phyloP scores from a whole-genome alignment of 2,888 invertebrate genomes.

The Beris morrisii region DNA sequence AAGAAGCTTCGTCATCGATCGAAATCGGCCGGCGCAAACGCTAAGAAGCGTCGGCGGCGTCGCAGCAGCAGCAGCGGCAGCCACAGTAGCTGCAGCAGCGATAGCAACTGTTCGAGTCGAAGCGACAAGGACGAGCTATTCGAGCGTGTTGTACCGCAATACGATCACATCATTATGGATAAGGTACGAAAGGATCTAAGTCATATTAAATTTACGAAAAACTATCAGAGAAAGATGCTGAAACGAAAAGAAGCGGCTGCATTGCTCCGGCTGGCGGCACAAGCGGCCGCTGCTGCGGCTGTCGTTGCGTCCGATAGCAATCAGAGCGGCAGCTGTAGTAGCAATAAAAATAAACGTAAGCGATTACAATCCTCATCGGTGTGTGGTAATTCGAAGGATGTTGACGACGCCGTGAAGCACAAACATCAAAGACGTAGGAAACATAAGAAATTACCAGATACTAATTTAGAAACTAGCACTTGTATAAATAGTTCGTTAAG shows the following conservation, averaged over 20 bases:
- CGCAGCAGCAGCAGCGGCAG: too few relatives aligned
- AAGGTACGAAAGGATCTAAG: conserved; percentile 51
- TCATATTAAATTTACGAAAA: conserved; percentile 43
- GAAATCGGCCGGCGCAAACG: background rate
- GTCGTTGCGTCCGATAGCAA: too few relatives aligned
- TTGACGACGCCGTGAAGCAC: background rate
- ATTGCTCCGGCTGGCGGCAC: too few relatives aligned
- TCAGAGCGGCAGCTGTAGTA: background rate
- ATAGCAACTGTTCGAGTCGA: background rate
- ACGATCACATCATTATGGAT: conserved; percentile 49
- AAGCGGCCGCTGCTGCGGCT: too few relatives aligned
- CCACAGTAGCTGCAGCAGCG: background rate
- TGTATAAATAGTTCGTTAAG: conserved; percentile 20
- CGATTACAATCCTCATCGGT: background rate
- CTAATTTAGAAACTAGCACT: conserved; percentile 3
- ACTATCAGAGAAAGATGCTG: conserved; percentile 38
- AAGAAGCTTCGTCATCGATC: background rate
- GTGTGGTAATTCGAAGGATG: background rate
- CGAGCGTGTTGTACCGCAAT: conserved; percentile 52
- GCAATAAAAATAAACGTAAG: background rate
- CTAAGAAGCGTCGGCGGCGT: background rate
- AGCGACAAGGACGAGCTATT: conserved; percentile 31
- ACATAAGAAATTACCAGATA: conserved; percentile 18
- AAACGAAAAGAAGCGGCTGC: background rate
- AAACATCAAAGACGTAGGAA: conserved; percentile 15